Percentiles rank a stretch among this genome's conserved stretches.
Conservation (phyloP, 30 jellyfish, hydroid and myxozoan genomes). For the Turritopsis dohrnii region DNA sequence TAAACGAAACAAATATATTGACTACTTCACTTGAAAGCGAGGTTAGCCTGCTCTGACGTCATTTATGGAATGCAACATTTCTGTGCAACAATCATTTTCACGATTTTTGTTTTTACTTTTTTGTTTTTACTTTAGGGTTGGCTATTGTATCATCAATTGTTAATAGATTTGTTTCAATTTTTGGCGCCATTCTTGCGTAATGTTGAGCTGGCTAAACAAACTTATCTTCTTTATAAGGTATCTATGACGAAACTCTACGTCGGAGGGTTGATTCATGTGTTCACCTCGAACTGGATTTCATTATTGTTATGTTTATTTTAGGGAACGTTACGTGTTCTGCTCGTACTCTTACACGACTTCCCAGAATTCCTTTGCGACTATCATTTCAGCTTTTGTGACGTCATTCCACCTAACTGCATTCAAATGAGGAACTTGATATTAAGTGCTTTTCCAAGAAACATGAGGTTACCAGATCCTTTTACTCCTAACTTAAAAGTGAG, state of each 20-base stretch:
- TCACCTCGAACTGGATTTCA: no score
- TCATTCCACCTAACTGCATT: constrained; percentile 96
- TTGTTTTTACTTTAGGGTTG: constrained; percentile 62
- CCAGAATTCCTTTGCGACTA: constrained; percentile 97
- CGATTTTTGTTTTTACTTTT: no score
- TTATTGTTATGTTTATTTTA: constrained; percentile 11
- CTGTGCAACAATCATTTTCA: no score
- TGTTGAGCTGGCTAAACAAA: constrained; percentile 92
- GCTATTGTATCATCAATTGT: constrained; percentile 84
- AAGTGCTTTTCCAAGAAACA: constrained; percentile 98
- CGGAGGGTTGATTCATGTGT: neutral
- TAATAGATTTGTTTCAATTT: constrained; percentile 75
- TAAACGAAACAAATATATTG: no score
- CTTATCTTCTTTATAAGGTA: constrained; percentile 88
- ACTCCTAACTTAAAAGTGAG: constrained; percentile 91
- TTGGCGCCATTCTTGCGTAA: constrained; percentile 91
- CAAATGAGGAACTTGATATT: constrained; percentile 94
- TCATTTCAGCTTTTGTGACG: constrained; percentile 95
- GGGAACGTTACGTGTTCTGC: constrained; percentile 96
- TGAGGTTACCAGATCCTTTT: constrained; percentile 96
- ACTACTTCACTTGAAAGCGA: no score
- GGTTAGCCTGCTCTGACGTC: no score
- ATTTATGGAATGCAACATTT: no score
- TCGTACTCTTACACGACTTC: constrained; percentile 89
- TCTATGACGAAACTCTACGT: neutral